Evolutionary conservation across 2,113 vertebrate genomes (phyloP).

Genomic region (Myotis yumanensis): DNA sequence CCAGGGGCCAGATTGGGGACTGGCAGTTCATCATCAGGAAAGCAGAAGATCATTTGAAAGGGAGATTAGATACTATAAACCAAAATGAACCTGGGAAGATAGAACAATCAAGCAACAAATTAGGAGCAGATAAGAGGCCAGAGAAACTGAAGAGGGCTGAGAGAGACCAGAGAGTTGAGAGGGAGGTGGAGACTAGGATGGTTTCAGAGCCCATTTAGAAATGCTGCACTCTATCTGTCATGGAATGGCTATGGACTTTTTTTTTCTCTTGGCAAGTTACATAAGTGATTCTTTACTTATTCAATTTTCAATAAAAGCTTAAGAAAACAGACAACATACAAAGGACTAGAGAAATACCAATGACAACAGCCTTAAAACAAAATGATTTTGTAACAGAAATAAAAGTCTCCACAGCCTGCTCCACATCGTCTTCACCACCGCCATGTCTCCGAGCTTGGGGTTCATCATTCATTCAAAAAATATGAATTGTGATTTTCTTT

Average conservation of each 20-base stretch:
- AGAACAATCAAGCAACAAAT: neutral
- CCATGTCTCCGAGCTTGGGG: neutral
- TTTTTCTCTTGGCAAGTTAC: neutral
- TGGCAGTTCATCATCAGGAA: neutral
- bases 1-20: neutral
- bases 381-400: neutral
- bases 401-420: neutral
- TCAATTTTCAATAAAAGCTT: neutral
- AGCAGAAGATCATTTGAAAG: neutral
- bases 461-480: neutral
- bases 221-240: neutral
- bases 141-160: neutral
- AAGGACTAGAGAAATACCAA: neutral
- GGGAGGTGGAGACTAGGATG: neutral
- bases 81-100: neutral
- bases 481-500: neutral
- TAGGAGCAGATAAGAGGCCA: neutral
- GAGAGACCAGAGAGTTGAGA: neutral
- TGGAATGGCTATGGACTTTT: neutral
- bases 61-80: neutral
- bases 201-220: neutral
- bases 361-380: neutral
- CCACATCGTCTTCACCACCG: accelerated
- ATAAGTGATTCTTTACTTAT: neutral
- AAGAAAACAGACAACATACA: neutral